Evolutionary conservation across 1,140 invertebrate genomes (phyloP), one percentile per base, ranked within the genome.

Genomic region (Drosophila burlai): DNA sequence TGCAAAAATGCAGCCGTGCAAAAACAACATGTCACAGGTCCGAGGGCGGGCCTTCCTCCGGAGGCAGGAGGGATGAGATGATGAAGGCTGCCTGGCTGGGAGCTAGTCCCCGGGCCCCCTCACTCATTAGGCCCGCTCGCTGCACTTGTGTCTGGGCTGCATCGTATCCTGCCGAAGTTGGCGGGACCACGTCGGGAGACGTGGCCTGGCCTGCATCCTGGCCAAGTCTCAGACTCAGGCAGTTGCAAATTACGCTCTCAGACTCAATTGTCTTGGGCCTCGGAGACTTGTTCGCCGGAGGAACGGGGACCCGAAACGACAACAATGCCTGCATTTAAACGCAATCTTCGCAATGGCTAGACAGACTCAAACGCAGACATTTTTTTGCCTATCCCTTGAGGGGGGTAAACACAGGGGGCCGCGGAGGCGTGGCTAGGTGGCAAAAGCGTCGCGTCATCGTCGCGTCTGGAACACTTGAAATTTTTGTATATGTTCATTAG

Each of bases 241-340:
- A 89, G 84, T 89, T 89, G 85, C 84, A 89, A 89, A 89, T 89
- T 89, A 89, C 75, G 81, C 84, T 89, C 84, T 89, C 84, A 89
- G 84, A 89, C 84, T 79, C 84, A 89, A 89, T 89, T 89, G 84
- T 89, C 85, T 89, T 89, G 86, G 63, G 84, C 81, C 81, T 87
- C 55, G 47, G 80, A 87, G 84, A 83, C 73, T 75, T 75, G 47
- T 16, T n/a, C 15, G 55, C 65, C 57, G 2, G 68, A 29, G 71
- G 67, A 80, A 81, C 57, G 68, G 72, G 67, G 62, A 81, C 45
- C 76, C 72, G 63, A 74, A 81, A 72, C 65, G 68, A 68, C 80
- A 82, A 77, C 84, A 90, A 89, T 83, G 78, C 78, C 85, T 90
- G 85, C 84, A 90, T 89, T 90, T 81, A 89, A 77, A 90, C 71